Percentiles rank a stretch among this genome's conserved stretches.
Evolutionary conservation across 2,888 invertebrate species (phyloP).

Genomic region (Heliconius sara): DNA sequence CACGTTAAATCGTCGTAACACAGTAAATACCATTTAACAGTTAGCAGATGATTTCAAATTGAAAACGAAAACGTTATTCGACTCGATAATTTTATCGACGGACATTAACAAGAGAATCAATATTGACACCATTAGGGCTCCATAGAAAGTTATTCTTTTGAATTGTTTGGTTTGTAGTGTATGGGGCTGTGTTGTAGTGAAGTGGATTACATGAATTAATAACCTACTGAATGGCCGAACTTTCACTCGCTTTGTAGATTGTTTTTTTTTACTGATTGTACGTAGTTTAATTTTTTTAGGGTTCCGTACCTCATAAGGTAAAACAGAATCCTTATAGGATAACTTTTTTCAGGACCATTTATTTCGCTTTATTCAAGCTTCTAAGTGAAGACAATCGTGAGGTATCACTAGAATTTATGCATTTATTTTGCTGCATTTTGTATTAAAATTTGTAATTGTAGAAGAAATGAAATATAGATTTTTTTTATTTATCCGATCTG

Average conservation of each 20-base stretch:
- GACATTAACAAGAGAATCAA: conserved; percentile 20
- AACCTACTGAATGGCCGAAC: not conserved
- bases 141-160: conserved; percentile 23
- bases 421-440: too few relatives aligned
- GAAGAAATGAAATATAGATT: too few relatives aligned
- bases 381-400: too few relatives aligned
- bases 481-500: not conserved
- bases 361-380: too few relatives aligned
- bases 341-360: too few relatives aligned
- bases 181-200: not conserved
- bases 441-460: too few relatives aligned
- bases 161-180: conserved; percentile 7
- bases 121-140: conserved; percentile 15
- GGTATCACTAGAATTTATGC: too few relatives aligned
- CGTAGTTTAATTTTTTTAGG: too few relatives aligned
- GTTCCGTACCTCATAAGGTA: too few relatives aligned
- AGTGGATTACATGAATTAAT: conserved; percentile 24
- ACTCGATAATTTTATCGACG: conserved; percentile 28
- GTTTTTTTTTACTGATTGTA: too few relatives aligned
- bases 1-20: not conserved
- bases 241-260: not conserved
- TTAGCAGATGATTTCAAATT: conserved; percentile 31
- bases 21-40: conserved; percentile 21
- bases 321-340: too few relatives aligned
- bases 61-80: conserved; percentile 35